Evolutionary conservation across 2,113 vertebrate genomes (phyloP), one percentile per base, ranked within the genome.

Genomic region (Bambusicola thoracicus): DNA sequence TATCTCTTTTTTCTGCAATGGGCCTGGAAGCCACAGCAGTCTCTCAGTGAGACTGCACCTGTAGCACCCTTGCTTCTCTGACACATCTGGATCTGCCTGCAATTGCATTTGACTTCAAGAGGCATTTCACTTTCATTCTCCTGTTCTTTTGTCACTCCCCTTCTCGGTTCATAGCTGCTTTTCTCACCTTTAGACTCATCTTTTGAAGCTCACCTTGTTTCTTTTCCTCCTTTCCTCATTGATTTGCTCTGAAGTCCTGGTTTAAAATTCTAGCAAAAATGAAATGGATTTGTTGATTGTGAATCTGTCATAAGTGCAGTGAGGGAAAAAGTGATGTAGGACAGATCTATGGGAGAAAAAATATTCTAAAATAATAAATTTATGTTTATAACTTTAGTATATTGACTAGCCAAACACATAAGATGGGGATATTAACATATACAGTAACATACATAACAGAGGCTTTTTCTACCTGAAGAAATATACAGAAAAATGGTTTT

Each of bases 261-360:
- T 5, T 17, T 63, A 30, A 53, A 11, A 15, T 44, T 77, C 29
- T 32, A 43, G 6, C 7, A 27, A 67, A 81, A 85, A 25, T 27
- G 29, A 53, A 58, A 48, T 7, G 32, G 1, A 7, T 75, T 86
- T 12, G 55, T 1, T 59, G 27, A 38, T 20, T 27, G 41, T 25
- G 7, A 24, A 16, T n/a, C 4, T 51, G 11, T 38, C 7, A 46
- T 14, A 83, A 80, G 3, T 62, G 40, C 53, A 49, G 11, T 74
- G 18, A 13, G 16, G 4, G 27, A 2, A 21, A 55, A 82, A 44
- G 0, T 32, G 11, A 62, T 1, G 0, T 5, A 61, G 11, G 24
- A 89, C 78, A 10, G 77, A 53, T 61, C 10, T 70, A 46, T 13
- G 24, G 9, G 5, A 65, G 22, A 85, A 81, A 43, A 22, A 3